Conservation (phyloP, 2,113 vertebrate genomes). For the Prinia subflava region DNA sequence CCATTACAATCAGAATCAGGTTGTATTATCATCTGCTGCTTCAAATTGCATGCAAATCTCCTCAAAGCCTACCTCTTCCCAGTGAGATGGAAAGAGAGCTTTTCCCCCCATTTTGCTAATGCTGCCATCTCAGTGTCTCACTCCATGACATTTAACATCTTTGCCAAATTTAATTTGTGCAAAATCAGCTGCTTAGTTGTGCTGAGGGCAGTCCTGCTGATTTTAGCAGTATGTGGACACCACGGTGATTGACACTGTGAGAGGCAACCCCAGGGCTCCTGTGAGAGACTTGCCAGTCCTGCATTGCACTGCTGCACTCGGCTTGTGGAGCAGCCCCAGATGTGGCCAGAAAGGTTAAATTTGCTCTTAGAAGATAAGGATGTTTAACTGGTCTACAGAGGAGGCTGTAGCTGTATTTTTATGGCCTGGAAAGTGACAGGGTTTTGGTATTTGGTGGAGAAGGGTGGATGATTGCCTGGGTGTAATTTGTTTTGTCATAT, state of each 20-base stretch:
- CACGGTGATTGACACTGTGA: background rate
- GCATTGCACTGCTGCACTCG: accelerated
- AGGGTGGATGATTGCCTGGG: background rate
- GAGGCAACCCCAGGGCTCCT: background rate
- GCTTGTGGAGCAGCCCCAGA: background rate
- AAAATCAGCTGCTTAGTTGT: background rate
- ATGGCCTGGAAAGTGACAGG: background rate
- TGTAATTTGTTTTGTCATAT: background rate
- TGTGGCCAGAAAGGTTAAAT: background rate
- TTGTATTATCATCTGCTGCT: background rate
- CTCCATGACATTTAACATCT: background rate
- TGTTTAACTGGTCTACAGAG: background rate
- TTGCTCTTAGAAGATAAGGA: background rate
- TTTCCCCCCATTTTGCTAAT: background rate
- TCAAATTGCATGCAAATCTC: background rate
- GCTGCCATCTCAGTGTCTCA: background rate
- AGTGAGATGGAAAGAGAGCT: background rate
- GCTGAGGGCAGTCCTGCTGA: background rate
- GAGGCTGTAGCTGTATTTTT: background rate
- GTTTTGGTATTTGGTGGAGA: background rate
- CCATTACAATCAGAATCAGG: background rate
- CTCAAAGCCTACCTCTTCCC: background rate
- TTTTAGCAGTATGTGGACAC: background rate
- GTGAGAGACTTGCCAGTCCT: background rate
- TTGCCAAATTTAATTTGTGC: conserved; percentile 7